Evolutionary conservation across 2,888 invertebrate species (phyloP).

Genomic region (Salticus scenicus): DNA sequence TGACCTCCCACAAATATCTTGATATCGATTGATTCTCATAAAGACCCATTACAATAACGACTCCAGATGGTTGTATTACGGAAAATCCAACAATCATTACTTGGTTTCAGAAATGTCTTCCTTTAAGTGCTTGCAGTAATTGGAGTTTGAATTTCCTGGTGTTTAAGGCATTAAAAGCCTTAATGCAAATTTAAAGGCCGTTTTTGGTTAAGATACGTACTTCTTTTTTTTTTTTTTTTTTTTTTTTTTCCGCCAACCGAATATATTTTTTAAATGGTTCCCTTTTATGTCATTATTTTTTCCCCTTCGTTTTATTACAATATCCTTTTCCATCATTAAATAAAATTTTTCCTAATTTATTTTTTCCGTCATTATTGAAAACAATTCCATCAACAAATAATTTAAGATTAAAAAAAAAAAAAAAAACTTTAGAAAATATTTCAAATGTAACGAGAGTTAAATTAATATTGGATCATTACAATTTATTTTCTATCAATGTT

Average conservation of each 20-base stretch:
- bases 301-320: not conserved
- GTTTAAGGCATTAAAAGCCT: slow-evolving; percentile 42
- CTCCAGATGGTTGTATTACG: slow-evolving; percentile 23
- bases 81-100: slow-evolving; percentile 4
- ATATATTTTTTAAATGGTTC: not conserved
- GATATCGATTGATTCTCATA: slow-evolving; percentile 15
- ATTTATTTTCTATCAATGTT: not conserved
- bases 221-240: slow-evolving; percentile 11
- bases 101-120: not conserved
- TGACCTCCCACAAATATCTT: slow-evolving; percentile 2
- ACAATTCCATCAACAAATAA: no score
- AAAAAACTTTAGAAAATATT: no score
- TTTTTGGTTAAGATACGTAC: slow-evolving; percentile 25
- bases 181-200: slow-evolving; percentile 63
- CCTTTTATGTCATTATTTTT: not conserved
- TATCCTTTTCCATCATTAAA: not conserved
- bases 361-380: not conserved
- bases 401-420: not conserved
- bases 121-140: slow-evolving; percentile 52
- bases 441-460: not conserved
- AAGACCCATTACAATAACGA: slow-evolving; percentile 28
- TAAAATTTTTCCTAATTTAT: not conserved
- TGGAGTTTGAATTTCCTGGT: slow-evolving; percentile 58
- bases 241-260: not conserved
- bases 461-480: not conserved